phyloP scores from a whole-genome alignment of 1,140 invertebrate genomes.

The Eriocheir sinensis region DNA sequence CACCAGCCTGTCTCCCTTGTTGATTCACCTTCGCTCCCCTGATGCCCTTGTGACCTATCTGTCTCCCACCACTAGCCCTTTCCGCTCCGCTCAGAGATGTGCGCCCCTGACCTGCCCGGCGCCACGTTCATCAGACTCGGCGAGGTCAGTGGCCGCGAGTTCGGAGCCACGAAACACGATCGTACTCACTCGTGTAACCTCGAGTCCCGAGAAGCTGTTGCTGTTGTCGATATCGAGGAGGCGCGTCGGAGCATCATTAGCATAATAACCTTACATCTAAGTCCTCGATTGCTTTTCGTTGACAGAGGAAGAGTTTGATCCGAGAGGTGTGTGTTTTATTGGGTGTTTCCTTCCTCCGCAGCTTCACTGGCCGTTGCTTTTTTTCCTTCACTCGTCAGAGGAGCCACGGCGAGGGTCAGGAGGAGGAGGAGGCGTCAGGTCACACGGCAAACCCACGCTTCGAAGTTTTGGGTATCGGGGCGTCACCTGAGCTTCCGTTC shows the following conservation, averaged over 20 bases:
- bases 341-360: neutral
- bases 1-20: neutral
- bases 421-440: neutral
- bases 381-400: neutral
- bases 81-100: neutral
- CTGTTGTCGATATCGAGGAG: neutral
- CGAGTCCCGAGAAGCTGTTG: neutral
- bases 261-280: neutral
- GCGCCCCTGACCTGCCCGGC: neutral
- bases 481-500: neutral
- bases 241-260: neutral
- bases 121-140: conserved; percentile 57
- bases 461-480: neutral
- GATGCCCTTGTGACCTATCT: conserved; percentile 21
- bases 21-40: neutral
- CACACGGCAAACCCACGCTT: neutral
- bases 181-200: neutral
- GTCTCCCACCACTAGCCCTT: conserved; percentile 11
- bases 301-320: neutral
- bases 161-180: neutral
- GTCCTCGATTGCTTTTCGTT: neutral
- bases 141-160: conserved; percentile 23
- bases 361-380: neutral
- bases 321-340: neutral
- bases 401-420: neutral